Base-by-base conservation (phyloP, 2,888 invertebrate species). In the Imbricaverruca yamaguchii region DNA sequence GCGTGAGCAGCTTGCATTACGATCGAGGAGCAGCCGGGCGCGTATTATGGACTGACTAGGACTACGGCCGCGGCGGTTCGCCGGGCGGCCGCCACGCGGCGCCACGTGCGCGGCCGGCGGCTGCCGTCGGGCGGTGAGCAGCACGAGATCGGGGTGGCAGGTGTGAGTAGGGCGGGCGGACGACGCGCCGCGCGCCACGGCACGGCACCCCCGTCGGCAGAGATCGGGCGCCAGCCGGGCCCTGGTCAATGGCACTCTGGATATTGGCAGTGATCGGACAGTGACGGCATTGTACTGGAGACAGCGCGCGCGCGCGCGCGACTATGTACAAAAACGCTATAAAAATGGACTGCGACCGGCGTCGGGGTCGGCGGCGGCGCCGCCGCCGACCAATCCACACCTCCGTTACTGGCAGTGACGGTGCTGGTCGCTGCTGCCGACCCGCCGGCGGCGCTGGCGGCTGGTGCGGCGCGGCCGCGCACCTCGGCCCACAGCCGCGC, bases 311-410 rank as follows among this genome's bases (percentile, higher is more conserved):
- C 83, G 98, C 98, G 98, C 0, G 98, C 98, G 0, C 96, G 99
- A 81, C 94, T 97, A 84, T 99, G 98, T 89, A 98, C 99, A 98
- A 97, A 97, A 86, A 98, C 98, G 0, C 95, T 96, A 88, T 98
- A 98, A 87, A 98, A 98, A 0, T 98, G 98, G n/a, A 98, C 98
- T 0, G 93, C 83, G 97, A 39, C 95, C 0, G 96, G 92, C 88
- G 98, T 98, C 89, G 96, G n/a, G 97, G 0, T 93, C 56, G 89
- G 89, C 83, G 94, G 95, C 59, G 89, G 98, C 80, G 88, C 89
- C n/a, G 98, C 98, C 86, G 90, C 97, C 69, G 88, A 89, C 84
- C 93, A 94, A 93, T 87, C 87, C 87, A 6, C 23, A 25, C 25
- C 21, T 63, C 25, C 6, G 13, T 39, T 39, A 55, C 74, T 74